A percentile compares a stretch with the other conserved stretches of the same genome.
Evolutionary conservation across 2,797 vertebrate genomes (phyloP).

Genomic region (Natrix natrix): DNA sequence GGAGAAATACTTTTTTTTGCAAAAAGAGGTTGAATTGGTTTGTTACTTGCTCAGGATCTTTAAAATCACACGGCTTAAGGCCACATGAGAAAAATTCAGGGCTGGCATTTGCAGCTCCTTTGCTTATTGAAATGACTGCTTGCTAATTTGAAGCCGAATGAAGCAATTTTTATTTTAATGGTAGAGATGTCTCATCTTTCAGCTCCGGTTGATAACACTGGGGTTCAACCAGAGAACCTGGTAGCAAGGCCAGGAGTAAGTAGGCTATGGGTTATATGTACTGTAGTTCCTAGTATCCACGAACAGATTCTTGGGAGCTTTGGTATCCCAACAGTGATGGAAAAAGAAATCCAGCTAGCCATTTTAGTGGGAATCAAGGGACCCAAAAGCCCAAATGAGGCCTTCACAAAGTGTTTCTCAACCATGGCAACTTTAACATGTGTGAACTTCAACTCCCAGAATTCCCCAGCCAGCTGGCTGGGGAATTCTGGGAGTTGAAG

Average conservation of each 20-base stretch:
- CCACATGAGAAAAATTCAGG: not conserved
- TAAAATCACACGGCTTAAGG: not conserved
- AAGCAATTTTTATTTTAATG: not conserved
- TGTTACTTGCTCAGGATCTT: conserved; percentile 6
- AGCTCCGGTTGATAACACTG: not conserved
- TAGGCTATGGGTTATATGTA: too few species aligned
- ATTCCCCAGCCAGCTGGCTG: not conserved
- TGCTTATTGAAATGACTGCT: not conserved
- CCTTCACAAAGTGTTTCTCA: not conserved
- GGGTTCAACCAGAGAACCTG: not conserved
- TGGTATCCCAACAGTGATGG: not conserved
- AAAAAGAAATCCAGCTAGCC: not conserved
- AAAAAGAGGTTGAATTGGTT: not conserved
- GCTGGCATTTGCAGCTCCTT: not conserved
- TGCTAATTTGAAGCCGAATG: not conserved
- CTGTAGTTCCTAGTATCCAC: not conserved
- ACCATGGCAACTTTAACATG: not conserved
- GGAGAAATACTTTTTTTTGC: conserved; percentile 9
- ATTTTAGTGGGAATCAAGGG: not conserved
- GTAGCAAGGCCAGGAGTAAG: not conserved
- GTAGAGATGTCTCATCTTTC: not conserved
- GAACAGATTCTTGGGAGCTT: not conserved
- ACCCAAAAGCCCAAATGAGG: not conserved
- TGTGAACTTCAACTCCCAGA: not conserved
- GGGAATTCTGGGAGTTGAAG: too few species aligned